Percentiles rank a stretch among this genome's conserved stretches.
phyloP scores from a whole-genome alignment of 2,888 invertebrate species.

The Agonopterix heracliana region DNA sequence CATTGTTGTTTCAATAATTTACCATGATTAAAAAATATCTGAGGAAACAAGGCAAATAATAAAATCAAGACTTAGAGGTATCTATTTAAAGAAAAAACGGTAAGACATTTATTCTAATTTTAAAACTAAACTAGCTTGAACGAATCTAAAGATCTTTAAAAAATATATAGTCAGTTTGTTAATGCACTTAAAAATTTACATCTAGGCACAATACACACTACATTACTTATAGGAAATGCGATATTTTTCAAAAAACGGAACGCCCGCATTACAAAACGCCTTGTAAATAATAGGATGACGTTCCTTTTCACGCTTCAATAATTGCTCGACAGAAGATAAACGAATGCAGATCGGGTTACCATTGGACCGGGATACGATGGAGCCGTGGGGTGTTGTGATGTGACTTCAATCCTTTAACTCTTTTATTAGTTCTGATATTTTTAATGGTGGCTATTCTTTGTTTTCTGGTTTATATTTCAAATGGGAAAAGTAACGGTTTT shows the following conservation, averaged over 20 bases:
- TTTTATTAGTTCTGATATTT: slow-evolving; percentile 38
- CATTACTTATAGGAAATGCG: slow-evolving; percentile 49
- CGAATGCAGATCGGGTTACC: slow-evolving; percentile 64
- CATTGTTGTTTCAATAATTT: too few species aligned
- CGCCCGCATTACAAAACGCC: slow-evolving; percentile 73
- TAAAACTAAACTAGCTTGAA: too few species aligned
- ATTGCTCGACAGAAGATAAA: slow-evolving; percentile 76
- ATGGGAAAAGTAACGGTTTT: too few species aligned
- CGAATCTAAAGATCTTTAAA: too few species aligned
- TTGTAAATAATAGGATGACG: slow-evolving; percentile 74
- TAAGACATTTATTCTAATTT: too few species aligned
- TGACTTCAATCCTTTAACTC: slow-evolving; percentile 41
- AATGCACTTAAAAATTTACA: too few species aligned
- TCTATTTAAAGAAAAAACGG: too few species aligned
- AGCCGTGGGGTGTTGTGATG: slow-evolving; percentile 38
- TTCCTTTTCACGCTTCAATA: slow-evolving; percentile 77
- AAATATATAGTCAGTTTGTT: too few species aligned
- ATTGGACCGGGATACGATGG: slow-evolving; percentile 34
- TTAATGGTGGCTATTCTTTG: slow-evolving; percentile 6
- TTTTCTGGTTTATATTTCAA: neutral
- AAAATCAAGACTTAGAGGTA: too few species aligned
- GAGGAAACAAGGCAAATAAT: too few species aligned
- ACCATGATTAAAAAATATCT: too few species aligned
- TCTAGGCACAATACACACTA: too few species aligned
- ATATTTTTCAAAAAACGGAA: slow-evolving; percentile 66